Base-by-base conservation (phyloP, 2,113 vertebrate genomes). In the Microcebus murinus region DNA sequence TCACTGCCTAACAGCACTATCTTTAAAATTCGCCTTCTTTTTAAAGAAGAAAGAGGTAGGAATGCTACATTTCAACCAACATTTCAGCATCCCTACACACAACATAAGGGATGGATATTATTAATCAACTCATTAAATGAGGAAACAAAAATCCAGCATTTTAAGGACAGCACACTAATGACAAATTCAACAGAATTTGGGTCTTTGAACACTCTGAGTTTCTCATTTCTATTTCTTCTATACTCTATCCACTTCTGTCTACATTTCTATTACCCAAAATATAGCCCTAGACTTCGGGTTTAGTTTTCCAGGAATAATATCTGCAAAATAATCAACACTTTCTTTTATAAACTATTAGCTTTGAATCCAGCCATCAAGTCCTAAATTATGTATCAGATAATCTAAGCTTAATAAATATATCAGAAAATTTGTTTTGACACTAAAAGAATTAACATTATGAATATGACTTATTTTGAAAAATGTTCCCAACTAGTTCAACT, bases 21-120 rank as follows among this genome's bases (percentile, higher is more conserved):
- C 71, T 86, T 95, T 91, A 96, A 95, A 91, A 95, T 82, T 81
- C 67, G 73, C 12, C 27, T 73, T 73, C 36, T 87, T 97, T 95
- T 74, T 71, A 96, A 95, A 93, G 31, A 45, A 88, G 39, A 91
- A 74, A 90, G 25, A 93, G 68, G 79, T 1, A 96, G 27, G 3
- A 92, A 79, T 91, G 55, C 29, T 83, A 86, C 3, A 91, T 6
- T 87, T 91, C 20, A 71, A 87, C 1, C 34, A 80, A 21, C 4
- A 45, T 90, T 67, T 90, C 25, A 71, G 68, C 57, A 85, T 67
- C 5, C 59, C 25, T 87, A 90, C 61, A 71, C 17, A 48, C 36
- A 95, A 68, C 6, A 29, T 21, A 87, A 63, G 36, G 8, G 18
- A 88, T 52, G 29, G 39, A 85, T 76, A 95, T 42, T 96, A 82